Percentiles rank a stretch among this genome's conserved stretches.
These are phyloP conservation scores for Mionectes macconnelli DNA, from an alignment of 2,113 vertebrate genomes.

Conservation along the genomic window DNA sequence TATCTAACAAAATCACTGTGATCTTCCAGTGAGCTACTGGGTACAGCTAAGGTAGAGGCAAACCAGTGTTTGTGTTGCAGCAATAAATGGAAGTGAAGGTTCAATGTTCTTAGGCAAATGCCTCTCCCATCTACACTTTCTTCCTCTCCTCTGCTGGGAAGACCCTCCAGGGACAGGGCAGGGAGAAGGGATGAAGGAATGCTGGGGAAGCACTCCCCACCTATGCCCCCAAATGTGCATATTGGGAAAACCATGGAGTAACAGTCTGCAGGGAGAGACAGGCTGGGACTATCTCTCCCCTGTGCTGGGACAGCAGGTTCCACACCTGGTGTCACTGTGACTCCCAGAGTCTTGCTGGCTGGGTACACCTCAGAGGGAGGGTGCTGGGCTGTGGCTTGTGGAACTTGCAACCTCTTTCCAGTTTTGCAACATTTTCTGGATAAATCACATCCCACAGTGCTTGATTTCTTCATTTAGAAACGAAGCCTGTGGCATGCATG, in stretches of 20 bases:
- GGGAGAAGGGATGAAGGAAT: not conserved
- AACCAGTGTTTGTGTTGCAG: not conserved
- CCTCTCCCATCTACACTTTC: not conserved
- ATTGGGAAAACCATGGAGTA: not conserved
- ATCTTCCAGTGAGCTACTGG: not conserved
- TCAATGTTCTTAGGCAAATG: not conserved
- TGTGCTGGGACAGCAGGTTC: not conserved
- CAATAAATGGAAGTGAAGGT: not conserved
- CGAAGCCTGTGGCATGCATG: not conserved
- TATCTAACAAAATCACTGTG: not conserved
- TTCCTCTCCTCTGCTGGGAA: not conserved
- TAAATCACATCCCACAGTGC: not conserved
- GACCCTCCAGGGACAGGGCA: not conserved
- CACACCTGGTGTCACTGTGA: not conserved
- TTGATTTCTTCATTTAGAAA: not conserved
- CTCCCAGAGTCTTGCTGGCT: not conserved
- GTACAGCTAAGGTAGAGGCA: not conserved
- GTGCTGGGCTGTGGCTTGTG: not conserved
- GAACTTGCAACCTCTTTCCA: not conserved
- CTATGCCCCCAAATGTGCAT: not conserved
- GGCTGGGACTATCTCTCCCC: not conserved
- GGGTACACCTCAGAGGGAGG: rapidly evolving
- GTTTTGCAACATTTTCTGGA: not conserved
- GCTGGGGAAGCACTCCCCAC: not conserved
- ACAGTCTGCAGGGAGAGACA: not conserved